Evolutionary conservation across 92 coral and sea anemone species (phyloP), one percentile per base, ranked within the genome.

Genomic region (Actinernus sp.): DNA sequence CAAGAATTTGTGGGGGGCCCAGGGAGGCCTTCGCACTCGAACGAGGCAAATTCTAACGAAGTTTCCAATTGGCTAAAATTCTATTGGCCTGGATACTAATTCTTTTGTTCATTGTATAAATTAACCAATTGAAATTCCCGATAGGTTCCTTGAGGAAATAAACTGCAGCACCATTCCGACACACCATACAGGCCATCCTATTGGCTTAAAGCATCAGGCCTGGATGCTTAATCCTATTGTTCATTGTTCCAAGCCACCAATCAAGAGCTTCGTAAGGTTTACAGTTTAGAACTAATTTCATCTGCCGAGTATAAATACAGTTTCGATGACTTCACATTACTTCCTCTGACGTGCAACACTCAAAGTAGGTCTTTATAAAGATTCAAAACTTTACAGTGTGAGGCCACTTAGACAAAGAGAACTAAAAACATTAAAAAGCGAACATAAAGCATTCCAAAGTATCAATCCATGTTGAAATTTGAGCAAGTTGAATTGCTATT

Each of bases 1-100:
- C 74, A 81, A 58, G 82, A 68, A 63, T 61, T 80, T 81, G 64
- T 74, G 73, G 82, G 96, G 96, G 96, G 88, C 74, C 76, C 90
- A 79, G 81, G 90, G 90, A 78, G 90, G 71, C 71, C 71, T 57
- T 46, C 33, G 60, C 83, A 43, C 65, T 46, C 71, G 56, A 81
- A 51, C 92, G 82, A 76, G 79, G 88, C 87, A 49, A 9, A 0
- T 62, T 86, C 46, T 85, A 61, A 61, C 57, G 16, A 17, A 11
- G 12, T 32, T 49, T 36, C 0, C 31, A 29, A 89, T 90, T 85
- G 92, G 97, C 19, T 36, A 7, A 36, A 36, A 36, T 36, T 36
- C 41, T 36, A 36, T 36, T 7, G 41, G 41, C 41, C 41, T 36
- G 41, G 41, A 7, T 36, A 36, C 7, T 7, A 7, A 7, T 36